Percentiles rank a stretch among this genome's conserved stretches.
These are phyloP conservation scores for Melanerpes aurifrons DNA, from an alignment of 2,113 vertebrate species.

Conservation along the genomic window DNA sequence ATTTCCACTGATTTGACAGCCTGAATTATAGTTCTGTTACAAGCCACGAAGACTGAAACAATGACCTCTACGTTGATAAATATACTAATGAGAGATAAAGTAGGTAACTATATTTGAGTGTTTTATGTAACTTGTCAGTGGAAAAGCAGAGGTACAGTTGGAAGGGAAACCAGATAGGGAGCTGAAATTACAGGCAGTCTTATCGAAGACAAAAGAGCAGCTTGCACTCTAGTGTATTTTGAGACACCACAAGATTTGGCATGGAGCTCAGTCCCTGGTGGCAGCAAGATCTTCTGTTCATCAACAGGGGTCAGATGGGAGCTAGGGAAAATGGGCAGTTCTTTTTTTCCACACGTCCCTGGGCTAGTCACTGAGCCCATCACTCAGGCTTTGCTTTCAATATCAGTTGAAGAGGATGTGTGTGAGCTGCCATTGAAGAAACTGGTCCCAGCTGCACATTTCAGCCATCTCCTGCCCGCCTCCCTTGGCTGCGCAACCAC, in stretches of 20 bases:
- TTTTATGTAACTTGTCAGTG: neutral
- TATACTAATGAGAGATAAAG: constrained; percentile 34
- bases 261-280: neutral
- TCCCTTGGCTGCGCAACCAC: neutral
- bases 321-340: neutral
- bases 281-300: neutral
- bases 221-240: neutral
- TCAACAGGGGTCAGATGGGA: neutral
- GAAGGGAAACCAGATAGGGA: constrained; percentile 31
- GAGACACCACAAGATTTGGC: constrained; percentile 7
- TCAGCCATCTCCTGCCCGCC: neutral
- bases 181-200: constrained; percentile 49
- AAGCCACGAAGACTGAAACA: neutral
- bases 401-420: neutral
- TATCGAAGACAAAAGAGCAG: constrained; percentile 22
- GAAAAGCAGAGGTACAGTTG: neutral
- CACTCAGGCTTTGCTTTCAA: neutral
- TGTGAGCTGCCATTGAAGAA: neutral
- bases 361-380: neutral
- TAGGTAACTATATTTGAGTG: neutral
- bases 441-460: neutral
- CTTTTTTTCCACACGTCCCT: neutral
- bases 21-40: constrained; percentile 24
- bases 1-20: constrained; percentile 35
- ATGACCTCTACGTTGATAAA: constrained; percentile 36